Conservation (phyloP, 2,888 invertebrate species). For the Hemithea aestivaria region DNA sequence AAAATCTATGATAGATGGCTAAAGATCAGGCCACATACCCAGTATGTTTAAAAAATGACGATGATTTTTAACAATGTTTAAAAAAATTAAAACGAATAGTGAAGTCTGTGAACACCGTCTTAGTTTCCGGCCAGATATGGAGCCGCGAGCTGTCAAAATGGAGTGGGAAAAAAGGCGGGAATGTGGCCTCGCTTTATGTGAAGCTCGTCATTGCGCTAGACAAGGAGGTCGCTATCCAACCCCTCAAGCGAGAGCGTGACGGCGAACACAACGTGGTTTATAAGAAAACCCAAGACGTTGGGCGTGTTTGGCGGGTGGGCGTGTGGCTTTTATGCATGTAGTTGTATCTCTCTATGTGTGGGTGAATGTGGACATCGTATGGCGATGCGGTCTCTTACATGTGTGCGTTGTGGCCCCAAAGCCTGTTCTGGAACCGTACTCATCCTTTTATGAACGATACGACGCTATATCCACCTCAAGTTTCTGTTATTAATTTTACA, state of each 20-base stretch:
- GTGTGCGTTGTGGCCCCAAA: constrained; percentile 47
- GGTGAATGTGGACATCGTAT: constrained; percentile 44
- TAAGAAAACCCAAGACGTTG: constrained; percentile 80
- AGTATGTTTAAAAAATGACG: too few relatives aligned
- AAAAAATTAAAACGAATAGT: too few relatives aligned
- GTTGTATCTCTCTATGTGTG: constrained; percentile 51
- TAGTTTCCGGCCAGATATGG: constrained; percentile 76
- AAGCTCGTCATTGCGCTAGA: constrained; percentile 76
- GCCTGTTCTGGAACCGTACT: constrained; percentile 44
- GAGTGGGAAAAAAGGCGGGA: constrained; percentile 81
- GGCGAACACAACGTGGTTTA: constrained; percentile 76
- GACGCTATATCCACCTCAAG: constrained; percentile 65
- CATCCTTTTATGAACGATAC: constrained; percentile 77
- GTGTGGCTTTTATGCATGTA: constrained; percentile 66
- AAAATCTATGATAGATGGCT: too few relatives aligned
- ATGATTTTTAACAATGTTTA: too few relatives aligned
- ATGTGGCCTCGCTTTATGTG: constrained; percentile 79
- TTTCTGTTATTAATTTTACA: constrained; percentile 75
- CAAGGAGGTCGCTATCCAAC: constrained; percentile 41
- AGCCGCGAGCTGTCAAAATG: constrained; percentile 79
- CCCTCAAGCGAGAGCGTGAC: constrained; percentile 50
- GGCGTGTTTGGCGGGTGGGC: constrained; percentile 79
- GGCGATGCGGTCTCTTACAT: constrained; percentile 55
- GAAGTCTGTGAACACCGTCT: constrained; percentile 66
- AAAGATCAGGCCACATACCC: too few relatives aligned